Conservation (phyloP, 2,888 invertebrate species). For the Drosophila sordidapex region DNA sequence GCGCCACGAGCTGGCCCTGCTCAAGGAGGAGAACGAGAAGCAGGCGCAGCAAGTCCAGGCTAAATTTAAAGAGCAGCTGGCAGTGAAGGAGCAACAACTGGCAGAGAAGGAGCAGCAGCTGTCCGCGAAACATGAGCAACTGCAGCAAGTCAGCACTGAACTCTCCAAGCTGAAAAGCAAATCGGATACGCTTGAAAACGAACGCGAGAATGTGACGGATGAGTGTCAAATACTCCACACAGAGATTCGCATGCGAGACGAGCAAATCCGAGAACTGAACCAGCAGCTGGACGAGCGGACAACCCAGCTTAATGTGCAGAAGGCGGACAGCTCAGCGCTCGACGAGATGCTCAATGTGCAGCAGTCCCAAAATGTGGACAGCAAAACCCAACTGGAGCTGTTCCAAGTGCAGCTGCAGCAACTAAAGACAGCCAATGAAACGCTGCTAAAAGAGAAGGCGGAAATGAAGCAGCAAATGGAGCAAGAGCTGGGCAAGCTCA, state of each 20-base stretch:
- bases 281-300: constrained; percentile 70
- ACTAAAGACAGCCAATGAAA: constrained; percentile 64
- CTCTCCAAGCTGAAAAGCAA: constrained; percentile 55
- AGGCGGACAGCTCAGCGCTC: constrained; percentile 75
- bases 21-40: constrained; percentile 76
- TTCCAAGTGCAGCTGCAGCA: constrained; percentile 69
- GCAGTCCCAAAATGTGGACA: constrained; percentile 49
- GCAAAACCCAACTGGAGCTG: constrained; percentile 48
- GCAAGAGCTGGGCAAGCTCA: constrained; percentile 12
- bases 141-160: constrained; percentile 58
- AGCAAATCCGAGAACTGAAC: constrained; percentile 65
- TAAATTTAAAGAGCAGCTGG: constrained; percentile 58
- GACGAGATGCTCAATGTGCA: constrained; percentile 76
- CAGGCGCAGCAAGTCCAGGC: constrained; percentile 56
- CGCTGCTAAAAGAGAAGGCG: constrained; percentile 5
- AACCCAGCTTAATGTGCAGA: constrained; percentile 73
- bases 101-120: constrained; percentile 42
- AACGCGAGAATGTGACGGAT: constrained; percentile 64
- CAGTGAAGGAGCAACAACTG: constrained; percentile 68
- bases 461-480: constrained; percentile 29
- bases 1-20: constrained; percentile 68
- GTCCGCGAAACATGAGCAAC: constrained; percentile 63
- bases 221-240: constrained; percentile 74
- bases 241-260: constrained; percentile 71
- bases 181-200: constrained; percentile 62